These are phyloP conservation scores for Axinella damicornis DNA, from an alignment of 37 sponge, comb jelly and placozoan species.

Conservation along the genomic window DNA sequence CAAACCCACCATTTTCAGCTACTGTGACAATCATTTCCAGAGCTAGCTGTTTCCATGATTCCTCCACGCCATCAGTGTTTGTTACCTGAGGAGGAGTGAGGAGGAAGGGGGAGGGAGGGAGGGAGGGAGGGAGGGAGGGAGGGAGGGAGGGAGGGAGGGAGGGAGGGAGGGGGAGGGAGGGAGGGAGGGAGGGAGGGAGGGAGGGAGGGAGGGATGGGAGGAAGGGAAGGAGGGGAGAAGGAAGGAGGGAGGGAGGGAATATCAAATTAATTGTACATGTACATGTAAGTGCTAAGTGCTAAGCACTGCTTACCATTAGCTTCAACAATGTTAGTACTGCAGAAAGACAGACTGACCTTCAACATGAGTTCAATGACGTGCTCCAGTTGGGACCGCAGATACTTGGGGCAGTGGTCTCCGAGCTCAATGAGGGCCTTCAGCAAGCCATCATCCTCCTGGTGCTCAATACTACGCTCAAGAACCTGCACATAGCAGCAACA, in stretches of 20 bases:
- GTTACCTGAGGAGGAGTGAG: conserved; percentile 46
- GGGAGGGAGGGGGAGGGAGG: not conserved
- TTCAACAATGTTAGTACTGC: too few species aligned
- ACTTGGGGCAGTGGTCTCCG: conserved; percentile 89
- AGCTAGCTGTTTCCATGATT: conserved; percentile 89
- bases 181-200: too few species aligned
- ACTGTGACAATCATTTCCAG: conserved; percentile 91
- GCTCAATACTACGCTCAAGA: conserved; percentile 68
- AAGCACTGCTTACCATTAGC: too few species aligned
- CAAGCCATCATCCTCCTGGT: conserved; percentile 73
- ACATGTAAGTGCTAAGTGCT: too few species aligned
- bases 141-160: conserved; percentile 14
- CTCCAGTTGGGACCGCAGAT: conserved; percentile 80
- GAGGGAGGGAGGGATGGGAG: too few species aligned
- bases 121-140: not conserved
- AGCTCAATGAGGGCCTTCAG: conserved; percentile 94
- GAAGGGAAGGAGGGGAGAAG: too few species aligned
- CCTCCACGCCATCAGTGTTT: conserved; percentile 57
- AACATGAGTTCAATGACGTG: conserved; percentile 75
- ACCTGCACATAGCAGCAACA: conserved; percentile 42
- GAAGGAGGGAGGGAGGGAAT: not conserved
- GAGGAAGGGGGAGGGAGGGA: not conserved
- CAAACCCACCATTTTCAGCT: conserved; percentile 85
- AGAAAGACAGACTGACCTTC: conserved; percentile 45
- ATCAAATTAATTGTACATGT: too few species aligned